Conservation (phyloP, 2,113 vertebrate genomes). For the Catagonus wagneri region DNA sequence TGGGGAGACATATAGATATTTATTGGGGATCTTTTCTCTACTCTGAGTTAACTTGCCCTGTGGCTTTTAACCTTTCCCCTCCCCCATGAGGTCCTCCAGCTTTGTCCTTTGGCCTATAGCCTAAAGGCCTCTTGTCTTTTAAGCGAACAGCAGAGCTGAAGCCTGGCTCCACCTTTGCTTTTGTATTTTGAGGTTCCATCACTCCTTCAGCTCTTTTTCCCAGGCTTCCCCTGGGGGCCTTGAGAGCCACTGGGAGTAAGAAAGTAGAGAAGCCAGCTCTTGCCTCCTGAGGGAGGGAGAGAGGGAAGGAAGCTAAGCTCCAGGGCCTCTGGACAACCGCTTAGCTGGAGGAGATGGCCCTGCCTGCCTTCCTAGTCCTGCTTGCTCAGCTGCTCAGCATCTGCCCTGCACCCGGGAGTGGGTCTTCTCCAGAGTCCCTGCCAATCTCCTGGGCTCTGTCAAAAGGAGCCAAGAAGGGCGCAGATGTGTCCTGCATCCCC, state of each 20-base stretch:
- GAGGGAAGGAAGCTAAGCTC: background rate
- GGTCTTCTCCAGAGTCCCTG: conserved; percentile 51
- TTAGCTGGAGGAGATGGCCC: background rate
- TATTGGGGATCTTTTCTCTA: background rate
- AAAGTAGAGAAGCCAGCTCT: background rate
- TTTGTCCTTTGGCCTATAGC: background rate
- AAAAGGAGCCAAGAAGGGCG: background rate
- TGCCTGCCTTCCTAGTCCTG: background rate
- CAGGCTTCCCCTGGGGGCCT: background rate
- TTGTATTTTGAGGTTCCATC: background rate
- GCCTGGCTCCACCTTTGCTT: background rate
- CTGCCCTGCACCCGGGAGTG: conserved; percentile 12
- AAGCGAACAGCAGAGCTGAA: background rate
- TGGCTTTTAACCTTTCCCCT: background rate
- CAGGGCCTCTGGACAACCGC: background rate
- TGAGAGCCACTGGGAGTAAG: background rate
- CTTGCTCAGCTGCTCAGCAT: conserved; percentile 57
- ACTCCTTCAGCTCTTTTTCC: background rate
- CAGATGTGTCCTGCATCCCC: conserved; percentile 38
- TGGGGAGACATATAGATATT: background rate
- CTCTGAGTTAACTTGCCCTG: background rate
- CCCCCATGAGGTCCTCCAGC: background rate
- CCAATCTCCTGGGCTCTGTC: conserved; percentile 38
- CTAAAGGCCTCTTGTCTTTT: background rate
- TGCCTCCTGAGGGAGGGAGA: background rate